Evolutionary conservation across 1,140 invertebrate species (phyloP), one percentile per base, ranked within the genome.

Genomic region (Neomicropteryx cornuta): DNA sequence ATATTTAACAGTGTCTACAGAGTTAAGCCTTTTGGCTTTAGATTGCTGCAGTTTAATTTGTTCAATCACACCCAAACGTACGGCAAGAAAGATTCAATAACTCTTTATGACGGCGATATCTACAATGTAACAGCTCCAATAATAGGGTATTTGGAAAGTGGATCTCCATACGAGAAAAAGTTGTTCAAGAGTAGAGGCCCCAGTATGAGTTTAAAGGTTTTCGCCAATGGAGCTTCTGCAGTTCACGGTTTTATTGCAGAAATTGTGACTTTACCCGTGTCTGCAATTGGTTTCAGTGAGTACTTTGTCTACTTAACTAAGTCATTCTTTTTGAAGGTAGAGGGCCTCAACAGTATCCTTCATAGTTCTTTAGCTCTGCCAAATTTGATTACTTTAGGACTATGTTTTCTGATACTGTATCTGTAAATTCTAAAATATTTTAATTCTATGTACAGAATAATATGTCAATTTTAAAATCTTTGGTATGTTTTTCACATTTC

Each of bases 231-330:
- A 23, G 93, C 92, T 0, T 88, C 88, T 29, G 81, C 79, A 18
- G 70, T 77, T n/a, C 86, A 95, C 61, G 97, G 97, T 36, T 99
- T 99, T 56, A 87, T 99, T 46, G 96, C 95, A 11, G 95, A 99
- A 70, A 77, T 99, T 36, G 81, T 97, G 0, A 95, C 92, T 0
- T 62, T 97, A 16, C 96, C 96, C 1, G 87, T 92, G 47, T 87
- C 88, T 23, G 81, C 85, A 11, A 82, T 92, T 53, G 85, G 86
- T 51, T 82, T 89, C 51, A 84, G 87, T 89, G 68, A 81, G 81
- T 72, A 27, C 60, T 39, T 41, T 29, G 14, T 20, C 22, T n/a
- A n/a, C n/a, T n/a, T n/a, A n/a, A n/a, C n/a, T n/a, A n/a, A 16
- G 17, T 30, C 14, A 31, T 5, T 31, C 5, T 31, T 31, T 31